These are phyloP conservation scores for Pipistrellus pipistrellus DNA, from an alignment of 2,797 vertebrate genomes.

Conservation along the genomic window DNA sequence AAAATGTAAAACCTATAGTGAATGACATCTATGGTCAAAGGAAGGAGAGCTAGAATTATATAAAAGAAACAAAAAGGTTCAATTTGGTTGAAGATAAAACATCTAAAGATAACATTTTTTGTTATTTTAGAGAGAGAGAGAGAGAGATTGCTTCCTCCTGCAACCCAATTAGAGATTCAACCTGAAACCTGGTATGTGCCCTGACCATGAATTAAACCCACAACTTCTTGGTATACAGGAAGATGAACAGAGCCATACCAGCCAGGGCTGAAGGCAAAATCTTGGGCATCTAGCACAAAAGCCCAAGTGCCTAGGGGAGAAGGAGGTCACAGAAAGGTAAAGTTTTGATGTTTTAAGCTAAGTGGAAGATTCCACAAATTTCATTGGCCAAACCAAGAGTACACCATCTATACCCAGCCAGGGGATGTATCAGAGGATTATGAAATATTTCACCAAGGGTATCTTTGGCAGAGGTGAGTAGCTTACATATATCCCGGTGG, in stretches of 20 bases:
- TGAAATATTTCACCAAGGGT: neutral
- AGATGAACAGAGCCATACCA: neutral
- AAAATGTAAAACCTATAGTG: neutral
- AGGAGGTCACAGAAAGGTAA: neutral
- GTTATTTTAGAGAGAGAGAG: neutral
- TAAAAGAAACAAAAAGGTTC: neutral
- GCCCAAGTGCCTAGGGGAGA: neutral
- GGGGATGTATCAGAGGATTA: neutral
- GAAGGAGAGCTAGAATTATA: neutral
- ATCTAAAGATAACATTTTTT: conserved; percentile 20
- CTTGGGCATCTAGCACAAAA: conserved; percentile 17
- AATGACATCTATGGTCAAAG: neutral
- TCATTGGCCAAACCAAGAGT: conserved; percentile 9
- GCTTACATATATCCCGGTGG: neutral
- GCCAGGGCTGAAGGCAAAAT: neutral
- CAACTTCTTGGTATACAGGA: neutral
- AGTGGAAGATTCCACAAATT: conserved; percentile 7
- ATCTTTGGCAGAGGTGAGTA: neutral
- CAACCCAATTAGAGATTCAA: neutral
- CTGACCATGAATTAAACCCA: neutral
- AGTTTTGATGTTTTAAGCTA: conserved; percentile 11
- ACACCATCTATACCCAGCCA: neutral
- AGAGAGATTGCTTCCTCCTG: neutral
- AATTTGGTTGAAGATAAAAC: conserved; percentile 21
- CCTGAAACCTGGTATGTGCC: neutral